phyloP scores from a whole-genome alignment of 2,888 invertebrate genomes.

The Drosophila borealis region DNA sequence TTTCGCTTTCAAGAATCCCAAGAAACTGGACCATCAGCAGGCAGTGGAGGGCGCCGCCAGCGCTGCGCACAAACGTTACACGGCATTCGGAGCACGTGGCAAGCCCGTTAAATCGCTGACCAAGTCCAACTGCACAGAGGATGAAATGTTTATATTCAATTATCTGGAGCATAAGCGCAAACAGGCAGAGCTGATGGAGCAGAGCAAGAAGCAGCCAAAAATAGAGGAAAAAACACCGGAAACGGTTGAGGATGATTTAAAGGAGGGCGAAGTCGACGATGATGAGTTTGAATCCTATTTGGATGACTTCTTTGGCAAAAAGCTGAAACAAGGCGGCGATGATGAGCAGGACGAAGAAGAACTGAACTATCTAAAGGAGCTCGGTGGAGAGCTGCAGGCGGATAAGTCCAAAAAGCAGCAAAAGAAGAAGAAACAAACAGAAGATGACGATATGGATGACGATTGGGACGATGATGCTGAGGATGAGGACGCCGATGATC shows the following conservation, averaged over 20 bases:
- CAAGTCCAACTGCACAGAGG: slow-evolving; percentile 92
- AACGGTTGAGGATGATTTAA: slow-evolving; percentile 85
- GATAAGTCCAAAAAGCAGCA: slow-evolving; percentile 68
- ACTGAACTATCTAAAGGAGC: slow-evolving; percentile 89
- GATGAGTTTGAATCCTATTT: slow-evolving; percentile 86
- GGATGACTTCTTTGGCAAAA: slow-evolving; percentile 85
- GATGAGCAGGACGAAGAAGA: slow-evolving; percentile 86
- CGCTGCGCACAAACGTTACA: slow-evolving; percentile 87
- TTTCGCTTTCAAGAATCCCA: slow-evolving; percentile 97
- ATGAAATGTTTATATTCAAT: slow-evolving; percentile 89
- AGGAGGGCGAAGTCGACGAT: slow-evolving; percentile 89
- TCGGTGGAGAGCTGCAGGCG: slow-evolving; percentile 85
- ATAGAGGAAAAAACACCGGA: slow-evolving; percentile 78
- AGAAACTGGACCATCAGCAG: slow-evolving; percentile 86
- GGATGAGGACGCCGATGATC: slow-evolving; percentile 73
- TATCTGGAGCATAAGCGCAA: slow-evolving; percentile 87
- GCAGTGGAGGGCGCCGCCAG: slow-evolving; percentile 84
- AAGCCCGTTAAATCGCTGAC: slow-evolving; percentile 90
- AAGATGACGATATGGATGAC: slow-evolving; percentile 82
- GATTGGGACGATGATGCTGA: slow-evolving; percentile 81
- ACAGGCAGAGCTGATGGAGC: slow-evolving; percentile 68
- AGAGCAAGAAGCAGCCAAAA: slow-evolving; percentile 78
- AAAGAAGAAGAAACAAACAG: slow-evolving; percentile 79
- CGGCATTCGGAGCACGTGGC: slow-evolving; percentile 89
- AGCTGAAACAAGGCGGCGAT: slow-evolving; percentile 86